Evolutionary conservation across 2,797 vertebrate species (phyloP), one percentile per base, ranked within the genome.

Genomic region (Myotis myotis): DNA sequence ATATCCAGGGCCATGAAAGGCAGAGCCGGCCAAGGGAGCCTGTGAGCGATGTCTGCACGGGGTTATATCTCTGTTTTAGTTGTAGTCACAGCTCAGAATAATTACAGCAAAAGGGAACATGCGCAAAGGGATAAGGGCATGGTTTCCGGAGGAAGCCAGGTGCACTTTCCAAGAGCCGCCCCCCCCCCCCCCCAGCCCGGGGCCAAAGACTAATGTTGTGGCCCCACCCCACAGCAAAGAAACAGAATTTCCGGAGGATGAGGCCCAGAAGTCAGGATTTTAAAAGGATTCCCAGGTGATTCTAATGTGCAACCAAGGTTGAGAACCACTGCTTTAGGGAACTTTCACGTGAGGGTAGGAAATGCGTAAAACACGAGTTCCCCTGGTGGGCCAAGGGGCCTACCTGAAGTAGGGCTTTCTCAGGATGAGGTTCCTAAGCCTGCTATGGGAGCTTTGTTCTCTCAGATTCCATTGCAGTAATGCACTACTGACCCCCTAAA

Each of bases 321-420:
- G 41, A 44, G 41, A 44, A 10, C 41, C 41, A 44, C 41, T 44
- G 41, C 41, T 10, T 44, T 44, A n/a, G 36, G 38, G 49, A 25
- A 62, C 23, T 3, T 33, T 20, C 12, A 33, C 20, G 8, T 49
- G 41, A 11, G 3, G 19, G 41, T 30, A 13, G 25, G 51, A 38
- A 38, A n/a, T 13, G 25, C 25, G 8, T 2, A 1, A 3, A 3
- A 6, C 10, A 41, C 53, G 8, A 16, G 6, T 33, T n/a, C 57
- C 22, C 5, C 0, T 30, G 28, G 23, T 6, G 55, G n/a, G 51
- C 25, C 19, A 8, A 38, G 7, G 44, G 6, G 8, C 20, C 33
- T 62, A 4, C 20, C 20, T 47, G 20, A n/a, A n/a, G 36, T 15
- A n/a, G 44, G 20, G 41, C 23, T 74, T 62, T 44, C 28, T n/a